phyloP scores from a whole-genome alignment of 1,140 invertebrate species.

The Microplitis demolitor region DNA sequence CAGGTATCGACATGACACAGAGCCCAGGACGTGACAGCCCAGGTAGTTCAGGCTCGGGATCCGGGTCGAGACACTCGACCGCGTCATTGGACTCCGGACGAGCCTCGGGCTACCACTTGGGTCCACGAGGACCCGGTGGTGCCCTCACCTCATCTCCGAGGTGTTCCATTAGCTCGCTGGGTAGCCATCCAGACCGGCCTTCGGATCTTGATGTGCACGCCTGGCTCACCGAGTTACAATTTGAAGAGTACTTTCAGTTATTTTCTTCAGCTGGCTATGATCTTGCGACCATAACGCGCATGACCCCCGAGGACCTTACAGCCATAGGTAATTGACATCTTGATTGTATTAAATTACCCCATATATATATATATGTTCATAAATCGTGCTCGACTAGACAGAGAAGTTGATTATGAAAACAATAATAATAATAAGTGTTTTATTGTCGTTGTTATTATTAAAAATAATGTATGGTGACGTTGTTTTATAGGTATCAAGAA shows the following conservation, averaged over 20 bases:
- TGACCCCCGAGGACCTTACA: conserved; percentile 95
- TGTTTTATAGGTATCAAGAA: conserved; percentile 79
- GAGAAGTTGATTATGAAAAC: neutral
- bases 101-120: conserved; percentile 74
- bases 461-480: neutral
- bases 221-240: conserved; percentile 93
- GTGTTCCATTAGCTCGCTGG: conserved; percentile 78
- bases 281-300: conserved; percentile 93
- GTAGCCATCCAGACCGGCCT: conserved; percentile 67
- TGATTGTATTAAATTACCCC: conserved; percentile 19
- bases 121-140: conserved; percentile 58
- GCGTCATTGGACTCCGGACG: conserved; percentile 91
- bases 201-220: conserved; percentile 84
- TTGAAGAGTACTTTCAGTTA: conserved; percentile 93
- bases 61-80: conserved; percentile 86
- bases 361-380: neutral
- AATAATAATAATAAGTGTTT: too few relatives aligned
- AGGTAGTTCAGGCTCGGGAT: conserved; percentile 86
- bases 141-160: conserved; percentile 60
- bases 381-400: conserved; percentile 1
- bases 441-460: neutral
- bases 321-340: conserved; percentile 66
- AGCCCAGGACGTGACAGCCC: conserved; percentile 89
- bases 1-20: conserved; percentile 72
- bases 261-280: conserved; percentile 97